Conservation (phyloP, 2,797 vertebrate genomes). For the Labeo calbasu region DNA sequence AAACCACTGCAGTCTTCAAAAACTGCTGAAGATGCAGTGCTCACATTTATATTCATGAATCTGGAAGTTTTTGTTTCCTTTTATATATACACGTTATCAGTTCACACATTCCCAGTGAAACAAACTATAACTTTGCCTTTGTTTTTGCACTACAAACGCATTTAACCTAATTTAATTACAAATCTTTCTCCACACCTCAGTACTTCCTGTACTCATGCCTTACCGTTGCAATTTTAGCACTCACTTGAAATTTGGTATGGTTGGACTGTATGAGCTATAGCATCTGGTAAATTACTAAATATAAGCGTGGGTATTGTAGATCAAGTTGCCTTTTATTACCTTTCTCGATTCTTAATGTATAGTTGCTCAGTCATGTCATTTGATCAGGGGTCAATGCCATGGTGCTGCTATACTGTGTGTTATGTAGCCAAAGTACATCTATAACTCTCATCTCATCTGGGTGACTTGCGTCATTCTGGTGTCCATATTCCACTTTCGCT, state of each 20-base stretch:
- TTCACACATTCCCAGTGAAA: not conserved
- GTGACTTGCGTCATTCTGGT: constrained; percentile 59
- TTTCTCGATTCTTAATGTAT: not conserved
- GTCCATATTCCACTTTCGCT: constrained; percentile 52
- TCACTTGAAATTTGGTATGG: constrained; percentile 13
- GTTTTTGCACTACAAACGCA: not conserved
- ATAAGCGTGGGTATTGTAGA: not conserved
- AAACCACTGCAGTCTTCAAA: not conserved
- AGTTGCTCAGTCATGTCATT: constrained; percentile 12
- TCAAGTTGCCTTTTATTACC: constrained; percentile 10
- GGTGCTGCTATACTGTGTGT: not conserved
- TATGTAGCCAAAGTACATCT: constrained; percentile 1
- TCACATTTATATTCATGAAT: not conserved
- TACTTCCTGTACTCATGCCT: not conserved
- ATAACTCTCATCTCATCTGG: constrained; percentile 31
- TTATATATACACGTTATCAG: not conserved
- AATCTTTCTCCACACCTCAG: not conserved
- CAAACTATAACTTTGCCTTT: not conserved
- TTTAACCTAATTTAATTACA: not conserved
- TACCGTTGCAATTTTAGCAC: not conserved
- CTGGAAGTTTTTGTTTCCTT: not conserved
- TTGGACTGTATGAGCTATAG: not conserved
- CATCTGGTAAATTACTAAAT: not conserved
- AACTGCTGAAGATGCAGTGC: not conserved
- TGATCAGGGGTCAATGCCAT: constrained; percentile 36